Evolutionary conservation across 1,140 invertebrate genomes (phyloP).

Genomic region (Drosophila oshimai): DNA sequence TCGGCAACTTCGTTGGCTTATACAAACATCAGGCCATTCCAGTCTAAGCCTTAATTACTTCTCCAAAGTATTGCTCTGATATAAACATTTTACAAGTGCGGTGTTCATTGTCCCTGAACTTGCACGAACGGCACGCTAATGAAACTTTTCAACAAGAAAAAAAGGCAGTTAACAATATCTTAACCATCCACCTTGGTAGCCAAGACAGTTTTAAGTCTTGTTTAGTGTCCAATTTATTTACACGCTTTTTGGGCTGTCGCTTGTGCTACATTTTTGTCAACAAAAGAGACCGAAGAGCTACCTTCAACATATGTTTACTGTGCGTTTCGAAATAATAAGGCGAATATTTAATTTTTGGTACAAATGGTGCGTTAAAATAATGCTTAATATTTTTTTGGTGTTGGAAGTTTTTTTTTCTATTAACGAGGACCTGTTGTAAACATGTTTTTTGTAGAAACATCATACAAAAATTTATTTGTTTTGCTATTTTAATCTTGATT

Average conservation of each 20-base stretch:
- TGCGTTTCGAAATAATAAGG: constrained; percentile 18
- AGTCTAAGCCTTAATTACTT: constrained; percentile 8
- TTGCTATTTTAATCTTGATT: no score
- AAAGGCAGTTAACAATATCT: constrained; percentile 1
- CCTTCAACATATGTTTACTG: constrained; percentile 7
- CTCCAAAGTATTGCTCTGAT: background rate
- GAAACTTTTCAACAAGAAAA: constrained; percentile 16
- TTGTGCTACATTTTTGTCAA: constrained; percentile 62
- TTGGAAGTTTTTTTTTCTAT: no score
- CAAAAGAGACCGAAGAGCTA: constrained; percentile 31
- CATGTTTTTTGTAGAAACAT: no score
- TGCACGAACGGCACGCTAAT: constrained; percentile 48
- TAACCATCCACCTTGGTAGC: constrained; percentile 17
- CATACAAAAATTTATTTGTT: no score
- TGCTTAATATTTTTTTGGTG: no score
- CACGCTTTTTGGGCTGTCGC: constrained; percentile 41
- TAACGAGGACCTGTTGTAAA: no score
- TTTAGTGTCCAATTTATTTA: constrained; percentile 42
- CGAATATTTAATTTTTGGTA: background rate
- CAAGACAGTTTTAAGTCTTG: constrained; percentile 25
- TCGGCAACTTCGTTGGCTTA: background rate
- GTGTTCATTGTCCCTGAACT: constrained; percentile 58
- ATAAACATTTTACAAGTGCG: constrained; percentile 22
- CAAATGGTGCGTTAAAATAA: no score
- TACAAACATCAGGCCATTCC: constrained; percentile 5